phyloP scores from a whole-genome alignment of 2,113 vertebrate species.

The Formicarius rufipectus region DNA sequence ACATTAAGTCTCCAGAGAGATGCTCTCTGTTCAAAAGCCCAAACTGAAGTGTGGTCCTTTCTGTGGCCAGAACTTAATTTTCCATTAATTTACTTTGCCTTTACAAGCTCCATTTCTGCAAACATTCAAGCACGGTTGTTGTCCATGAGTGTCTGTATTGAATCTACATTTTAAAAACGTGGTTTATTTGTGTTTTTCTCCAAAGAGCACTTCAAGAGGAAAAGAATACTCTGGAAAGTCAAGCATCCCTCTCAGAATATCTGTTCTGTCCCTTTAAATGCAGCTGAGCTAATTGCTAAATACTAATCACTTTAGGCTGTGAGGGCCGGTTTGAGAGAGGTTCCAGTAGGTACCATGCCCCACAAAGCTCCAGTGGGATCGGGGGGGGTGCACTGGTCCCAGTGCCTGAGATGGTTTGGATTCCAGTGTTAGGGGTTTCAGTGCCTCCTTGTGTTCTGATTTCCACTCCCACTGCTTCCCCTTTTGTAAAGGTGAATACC shows the following conservation, averaged over 20 bases:
- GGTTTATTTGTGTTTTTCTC: neutral
- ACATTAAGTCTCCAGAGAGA: neutral
- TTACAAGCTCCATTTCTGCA: neutral
- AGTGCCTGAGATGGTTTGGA: neutral
- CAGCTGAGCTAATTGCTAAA: neutral
- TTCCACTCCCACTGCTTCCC: no score
- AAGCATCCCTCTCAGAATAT: neutral
- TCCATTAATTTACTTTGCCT: neutral
- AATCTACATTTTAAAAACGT: neutral
- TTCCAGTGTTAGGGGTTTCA: accelerated
- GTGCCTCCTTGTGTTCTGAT: neutral
- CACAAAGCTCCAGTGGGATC: neutral
- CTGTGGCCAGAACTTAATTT: neutral
- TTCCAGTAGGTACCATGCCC: neutral
- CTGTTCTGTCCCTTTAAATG: neutral
- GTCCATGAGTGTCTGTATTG: neutral
- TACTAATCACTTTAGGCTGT: neutral
- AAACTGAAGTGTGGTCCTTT: neutral
- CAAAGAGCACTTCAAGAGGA: neutral
- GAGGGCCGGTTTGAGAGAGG: neutral
- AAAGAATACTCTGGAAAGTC: neutral
- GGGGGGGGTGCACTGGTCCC: neutral
- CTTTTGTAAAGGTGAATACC: no score
- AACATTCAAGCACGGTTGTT: neutral
- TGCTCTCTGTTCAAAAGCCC: neutral